A percentile compares a stretch with the other conserved stretches of the same genome.
phyloP scores from a whole-genome alignment of 2,888 invertebrate species.

The Zaprionus obscuricornis region DNA sequence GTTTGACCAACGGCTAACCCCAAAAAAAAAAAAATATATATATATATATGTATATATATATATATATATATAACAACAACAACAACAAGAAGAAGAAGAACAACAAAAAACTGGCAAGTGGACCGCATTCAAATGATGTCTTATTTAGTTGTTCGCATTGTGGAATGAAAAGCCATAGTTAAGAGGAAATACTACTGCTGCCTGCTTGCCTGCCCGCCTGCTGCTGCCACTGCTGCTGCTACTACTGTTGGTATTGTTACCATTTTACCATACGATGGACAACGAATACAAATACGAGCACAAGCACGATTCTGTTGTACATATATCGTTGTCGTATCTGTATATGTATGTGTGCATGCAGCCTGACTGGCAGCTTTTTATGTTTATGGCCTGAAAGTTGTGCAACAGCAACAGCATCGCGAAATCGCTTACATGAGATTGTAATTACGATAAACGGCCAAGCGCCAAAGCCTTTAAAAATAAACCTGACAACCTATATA shows the following conservation, averaged over 20 bases:
- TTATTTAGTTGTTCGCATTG: slow-evolving; percentile 74
- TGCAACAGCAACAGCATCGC: slow-evolving; percentile 78
- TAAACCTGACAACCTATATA: slow-evolving; percentile 46
- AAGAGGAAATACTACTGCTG: no score
- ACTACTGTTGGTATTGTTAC: no score
- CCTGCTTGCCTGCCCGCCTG: no score
- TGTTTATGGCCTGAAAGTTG: slow-evolving; percentile 69
- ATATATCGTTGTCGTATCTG: slow-evolving; percentile 14
- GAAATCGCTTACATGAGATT: slow-evolving; percentile 75
- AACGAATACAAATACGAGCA: no score
- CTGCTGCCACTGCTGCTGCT: no score
- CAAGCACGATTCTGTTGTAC: slow-evolving; percentile 18
- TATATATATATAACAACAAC: no score
- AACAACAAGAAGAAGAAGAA: neutral
- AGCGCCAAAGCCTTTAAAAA: slow-evolving; percentile 60
- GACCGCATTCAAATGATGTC: slow-evolving; percentile 76
- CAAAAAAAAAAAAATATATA: slow-evolving; percentile 28
- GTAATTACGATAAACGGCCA: slow-evolving; percentile 76
- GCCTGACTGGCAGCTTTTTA: slow-evolving; percentile 40
- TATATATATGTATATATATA: slow-evolving; percentile 1
- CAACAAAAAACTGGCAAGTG: slow-evolving; percentile 24
- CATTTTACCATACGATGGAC: no score
- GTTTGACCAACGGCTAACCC: slow-evolving; percentile 76
- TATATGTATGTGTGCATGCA: slow-evolving; percentile 8
- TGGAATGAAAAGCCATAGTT: slow-evolving; percentile 52